phyloP scores from a whole-genome alignment of 2,113 vertebrate genomes.

The Pseudois nayaur region DNA sequence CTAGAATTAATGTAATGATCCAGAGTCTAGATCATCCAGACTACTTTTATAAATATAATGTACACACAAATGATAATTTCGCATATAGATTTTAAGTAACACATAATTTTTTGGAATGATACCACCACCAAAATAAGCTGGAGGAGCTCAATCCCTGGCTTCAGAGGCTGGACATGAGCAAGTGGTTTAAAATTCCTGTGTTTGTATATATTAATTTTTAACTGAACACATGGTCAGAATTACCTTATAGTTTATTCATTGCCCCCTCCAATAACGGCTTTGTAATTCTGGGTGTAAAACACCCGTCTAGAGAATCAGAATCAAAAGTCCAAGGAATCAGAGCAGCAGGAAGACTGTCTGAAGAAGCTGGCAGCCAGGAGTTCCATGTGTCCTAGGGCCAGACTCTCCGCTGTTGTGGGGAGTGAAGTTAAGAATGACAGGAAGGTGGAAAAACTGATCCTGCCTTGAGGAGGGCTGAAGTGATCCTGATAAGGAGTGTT shows the following conservation, averaged over 20 bases:
- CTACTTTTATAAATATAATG: background rate
- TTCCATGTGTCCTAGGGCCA: accelerated
- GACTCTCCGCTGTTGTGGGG: no score
- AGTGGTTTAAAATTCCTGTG: background rate
- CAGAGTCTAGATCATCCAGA: background rate
- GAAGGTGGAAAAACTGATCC: background rate
- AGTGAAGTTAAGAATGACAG: background rate
- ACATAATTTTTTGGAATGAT: background rate
- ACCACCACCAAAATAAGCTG: background rate
- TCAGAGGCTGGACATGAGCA: background rate
- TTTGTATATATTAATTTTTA: background rate
- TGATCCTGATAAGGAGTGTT: background rate
- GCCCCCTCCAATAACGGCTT: background rate
- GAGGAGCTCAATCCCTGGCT: no score
- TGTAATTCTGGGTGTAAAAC: background rate
- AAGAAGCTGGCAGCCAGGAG: background rate
- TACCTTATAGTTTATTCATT: background rate
- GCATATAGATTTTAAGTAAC: background rate
- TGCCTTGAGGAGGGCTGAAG: background rate
- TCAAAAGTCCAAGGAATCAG: background rate
- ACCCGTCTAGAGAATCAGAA: background rate
- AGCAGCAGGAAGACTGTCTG: background rate
- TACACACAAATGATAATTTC: background rate
- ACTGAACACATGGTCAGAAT: background rate
- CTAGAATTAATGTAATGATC: background rate